These are phyloP conservation scores for Agrochola lota DNA, from an alignment of 2,888 invertebrate genomes.

Conservation along the genomic window DNA sequence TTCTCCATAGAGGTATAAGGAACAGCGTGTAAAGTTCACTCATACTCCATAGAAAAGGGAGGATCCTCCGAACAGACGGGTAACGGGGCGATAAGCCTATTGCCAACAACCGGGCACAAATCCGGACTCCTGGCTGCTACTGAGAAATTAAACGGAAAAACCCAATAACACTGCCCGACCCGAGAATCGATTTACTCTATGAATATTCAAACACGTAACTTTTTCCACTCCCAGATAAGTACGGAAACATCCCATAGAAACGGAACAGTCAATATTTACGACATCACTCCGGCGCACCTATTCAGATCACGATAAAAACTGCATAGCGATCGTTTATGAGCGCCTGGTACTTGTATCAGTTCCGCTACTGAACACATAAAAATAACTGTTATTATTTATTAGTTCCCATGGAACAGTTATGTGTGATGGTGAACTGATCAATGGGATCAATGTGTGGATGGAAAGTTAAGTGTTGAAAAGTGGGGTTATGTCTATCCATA, in stretches of 20 bases:
- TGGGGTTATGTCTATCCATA: background rate
- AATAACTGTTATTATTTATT: conserved; percentile 47
- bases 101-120: no score
- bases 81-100: no score
- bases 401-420: conserved; percentile 58
- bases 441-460: conserved; percentile 32
- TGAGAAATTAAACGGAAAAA: no score
- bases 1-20: no score
- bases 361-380: conserved; percentile 45
- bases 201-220: background rate
- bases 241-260: conserved; percentile 29
- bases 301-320: conserved; percentile 42
- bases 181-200: no score
- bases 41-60: no score
- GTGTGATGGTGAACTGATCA: conserved; percentile 32
- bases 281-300: conserved; percentile 14
- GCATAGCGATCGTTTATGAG: conserved; percentile 13
- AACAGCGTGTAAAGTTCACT: no score
- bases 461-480: conserved; percentile 4
- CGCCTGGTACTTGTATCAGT: conserved; percentile 36
- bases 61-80: no score
- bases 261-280: conserved; percentile 49
- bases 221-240: conserved; percentile 5
- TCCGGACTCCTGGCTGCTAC: no score
- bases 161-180: no score